Conservation (phyloP, 1,140 invertebrate species). For the Danaus plexippus region DNA sequence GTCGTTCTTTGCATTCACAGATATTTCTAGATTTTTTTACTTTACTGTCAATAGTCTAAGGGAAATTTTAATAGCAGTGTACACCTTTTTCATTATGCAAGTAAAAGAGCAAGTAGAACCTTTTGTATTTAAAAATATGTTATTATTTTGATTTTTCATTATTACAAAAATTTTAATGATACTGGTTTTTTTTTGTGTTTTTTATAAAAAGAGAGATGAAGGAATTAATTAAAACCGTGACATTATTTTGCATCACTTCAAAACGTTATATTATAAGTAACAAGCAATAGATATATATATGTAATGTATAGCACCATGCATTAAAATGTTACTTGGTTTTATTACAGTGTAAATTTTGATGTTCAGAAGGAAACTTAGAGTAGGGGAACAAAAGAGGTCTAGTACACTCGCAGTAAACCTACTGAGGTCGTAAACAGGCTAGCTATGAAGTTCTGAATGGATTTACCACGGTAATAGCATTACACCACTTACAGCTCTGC, state of each 20-base stretch:
- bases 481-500: slow-evolving; percentile 13
- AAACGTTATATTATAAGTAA: slow-evolving; percentile 5
- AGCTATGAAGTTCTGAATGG: slow-evolving; percentile 42
- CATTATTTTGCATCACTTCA: too few species aligned
- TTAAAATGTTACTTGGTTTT: slow-evolving; percentile 16
- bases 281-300: not conserved
- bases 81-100: not conserved
- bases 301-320: not conserved
- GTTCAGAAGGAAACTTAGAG: slow-evolving; percentile 26
- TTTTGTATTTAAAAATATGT: too few species aligned
- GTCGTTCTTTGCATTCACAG: slow-evolving; percentile 16
- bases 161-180: too few species aligned
- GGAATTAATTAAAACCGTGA: too few species aligned
- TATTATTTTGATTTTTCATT: too few species aligned
- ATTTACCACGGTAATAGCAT: slow-evolving; percentile 26
- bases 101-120: too few species aligned
- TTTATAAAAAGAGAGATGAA: too few species aligned
- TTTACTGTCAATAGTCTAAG: too few species aligned
- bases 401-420: slow-evolving; percentile 45
- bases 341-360: slow-evolving; percentile 36
- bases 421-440: slow-evolving; percentile 40
- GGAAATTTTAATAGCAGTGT: not conserved
- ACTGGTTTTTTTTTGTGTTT: too few species aligned
- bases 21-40: too few species aligned
- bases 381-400: slow-evolving; percentile 41